Evolutionary conservation across 1,140 invertebrate species (phyloP), one percentile per base, ranked within the genome.

Genomic region (Lerema accius): DNA sequence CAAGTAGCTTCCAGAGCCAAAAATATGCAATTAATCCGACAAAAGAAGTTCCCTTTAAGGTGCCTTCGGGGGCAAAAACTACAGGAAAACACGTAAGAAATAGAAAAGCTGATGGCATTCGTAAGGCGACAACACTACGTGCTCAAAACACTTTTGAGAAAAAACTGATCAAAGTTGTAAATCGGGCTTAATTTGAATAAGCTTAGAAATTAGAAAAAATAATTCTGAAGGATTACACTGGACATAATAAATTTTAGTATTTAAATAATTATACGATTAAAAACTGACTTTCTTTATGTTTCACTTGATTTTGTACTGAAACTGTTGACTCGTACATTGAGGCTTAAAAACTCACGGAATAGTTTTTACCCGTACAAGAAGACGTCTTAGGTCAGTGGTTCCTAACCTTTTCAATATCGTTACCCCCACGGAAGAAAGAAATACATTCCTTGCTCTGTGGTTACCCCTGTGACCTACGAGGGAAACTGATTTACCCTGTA

Each of bases 41-140:
- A 7, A 66, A 50, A 39, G 70, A 69, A 17, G 16, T 10, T 16
- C 14, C 48, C 7, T 39, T 37, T 63, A 72, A 65, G 37, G n/a
- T 55, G 26, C 45, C 58, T 4, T 58, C 64, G 7, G 53, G 19
- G 15, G 50, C 65, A 9, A 71, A 61, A 59, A 55, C 19, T 11
- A 40, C 14, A 6, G 26, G 16, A 7, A 72, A 72, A 40, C 53
- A 61, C 23, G 6, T 14, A 0, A 65, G 76, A 17, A 67, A 66
- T 9, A 69, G 50, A 46, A 83, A 78, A 66, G 65, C 49, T 5
- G 73, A 77, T 9, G 53, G 63, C 7, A 67, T 65, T 0, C 58
- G 78, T 4, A 83, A 80, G 60, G 59, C 64, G 1, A 75, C 63
- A 4, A 72, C 65, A 0, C 13, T 80, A 5, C 63, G 71, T 23